Evolutionary conservation across 2,888 invertebrate species (phyloP).

Genomic region (Philereme transversata): DNA sequence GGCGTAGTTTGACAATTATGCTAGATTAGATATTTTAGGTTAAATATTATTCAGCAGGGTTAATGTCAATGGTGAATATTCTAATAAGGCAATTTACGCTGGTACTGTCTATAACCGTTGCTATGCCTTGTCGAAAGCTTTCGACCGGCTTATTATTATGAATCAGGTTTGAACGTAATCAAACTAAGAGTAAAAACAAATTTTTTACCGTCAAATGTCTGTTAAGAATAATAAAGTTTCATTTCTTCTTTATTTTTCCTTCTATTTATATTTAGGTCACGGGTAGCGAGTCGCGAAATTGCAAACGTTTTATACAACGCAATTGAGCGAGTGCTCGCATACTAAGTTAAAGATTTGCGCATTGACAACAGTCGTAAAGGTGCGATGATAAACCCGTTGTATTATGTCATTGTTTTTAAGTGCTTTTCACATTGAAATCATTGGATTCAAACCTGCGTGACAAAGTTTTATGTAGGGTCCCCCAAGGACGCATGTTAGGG

Average conservation of each 20-base stretch:
- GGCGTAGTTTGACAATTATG: background rate
- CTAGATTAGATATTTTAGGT: too few relatives aligned
- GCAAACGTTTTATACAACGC: slow-evolving; percentile 41
- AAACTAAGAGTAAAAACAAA: too few relatives aligned
- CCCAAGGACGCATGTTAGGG: background rate
- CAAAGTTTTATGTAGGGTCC: background rate
- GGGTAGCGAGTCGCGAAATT: slow-evolving; percentile 47
- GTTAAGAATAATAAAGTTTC: slow-evolving; percentile 9
- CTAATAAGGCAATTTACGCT: too few relatives aligned
- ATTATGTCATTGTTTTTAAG: slow-evolving; percentile 26
- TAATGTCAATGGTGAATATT: too few relatives aligned
- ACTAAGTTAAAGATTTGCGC: slow-evolving; percentile 42
- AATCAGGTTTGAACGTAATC: too few relatives aligned
- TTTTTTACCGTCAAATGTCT: too few relatives aligned
- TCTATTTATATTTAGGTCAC: slow-evolving; percentile 51
- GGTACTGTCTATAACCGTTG: too few relatives aligned
- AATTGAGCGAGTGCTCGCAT: slow-evolving; percentile 44
- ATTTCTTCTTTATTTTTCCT: slow-evolving; percentile 44
- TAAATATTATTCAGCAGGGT: too few relatives aligned
- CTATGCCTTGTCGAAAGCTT: too few relatives aligned
- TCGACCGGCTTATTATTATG: too few relatives aligned
- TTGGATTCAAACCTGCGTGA: background rate
- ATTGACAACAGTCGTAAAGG: slow-evolving; percentile 38
- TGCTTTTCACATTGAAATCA: slow-evolving; percentile 17
- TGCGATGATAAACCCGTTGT: slow-evolving; percentile 32